Conservation (phyloP, 2,797 vertebrate genomes). For the Diceros bicornis region DNA sequence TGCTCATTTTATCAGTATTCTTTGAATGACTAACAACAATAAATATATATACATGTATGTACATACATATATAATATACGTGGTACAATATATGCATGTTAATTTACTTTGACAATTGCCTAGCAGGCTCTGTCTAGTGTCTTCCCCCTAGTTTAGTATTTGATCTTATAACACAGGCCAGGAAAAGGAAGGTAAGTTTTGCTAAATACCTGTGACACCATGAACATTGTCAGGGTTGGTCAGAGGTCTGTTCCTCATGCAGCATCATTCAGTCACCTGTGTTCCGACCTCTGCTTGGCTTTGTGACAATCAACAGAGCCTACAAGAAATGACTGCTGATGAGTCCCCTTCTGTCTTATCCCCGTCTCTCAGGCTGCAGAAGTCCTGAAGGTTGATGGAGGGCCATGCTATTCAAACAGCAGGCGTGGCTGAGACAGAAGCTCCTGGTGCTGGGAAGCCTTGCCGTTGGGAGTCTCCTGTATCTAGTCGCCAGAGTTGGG, state of each 20-base stretch:
- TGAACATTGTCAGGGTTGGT: conserved; percentile 49
- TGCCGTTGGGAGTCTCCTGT: conserved; percentile 96
- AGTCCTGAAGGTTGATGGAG: conserved; percentile 99
- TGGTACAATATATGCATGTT: conserved; percentile 10
- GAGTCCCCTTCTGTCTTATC: conserved; percentile 86
- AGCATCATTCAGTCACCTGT: conserved; percentile 87
- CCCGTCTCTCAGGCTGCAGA: conserved; percentile 93
- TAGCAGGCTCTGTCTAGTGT: neutral
- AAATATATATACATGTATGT: neutral
- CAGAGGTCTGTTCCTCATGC: conserved; percentile 46
- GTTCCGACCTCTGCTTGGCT: conserved; percentile 84
- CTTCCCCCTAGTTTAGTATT: neutral
- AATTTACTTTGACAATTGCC: conserved; percentile 3
- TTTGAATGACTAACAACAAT: conserved; percentile 1
- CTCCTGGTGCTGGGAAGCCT: conserved; percentile 97
- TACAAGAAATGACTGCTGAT: conserved; percentile 84
- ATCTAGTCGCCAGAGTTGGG: conserved; percentile 97
- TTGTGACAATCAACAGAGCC: conserved; percentile 87
- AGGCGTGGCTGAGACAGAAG: conserved; percentile 99
- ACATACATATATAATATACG: neutral
- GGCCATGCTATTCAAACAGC: conserved; percentile 99
- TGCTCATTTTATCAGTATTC: conserved; percentile 15
- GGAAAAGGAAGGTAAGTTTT: conserved; percentile 45
- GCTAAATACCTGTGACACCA: conserved; percentile 80
- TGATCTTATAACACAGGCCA: neutral